Conservation (phyloP, 1,140 invertebrate species). For the Rhagoletis pomonella region DNA sequence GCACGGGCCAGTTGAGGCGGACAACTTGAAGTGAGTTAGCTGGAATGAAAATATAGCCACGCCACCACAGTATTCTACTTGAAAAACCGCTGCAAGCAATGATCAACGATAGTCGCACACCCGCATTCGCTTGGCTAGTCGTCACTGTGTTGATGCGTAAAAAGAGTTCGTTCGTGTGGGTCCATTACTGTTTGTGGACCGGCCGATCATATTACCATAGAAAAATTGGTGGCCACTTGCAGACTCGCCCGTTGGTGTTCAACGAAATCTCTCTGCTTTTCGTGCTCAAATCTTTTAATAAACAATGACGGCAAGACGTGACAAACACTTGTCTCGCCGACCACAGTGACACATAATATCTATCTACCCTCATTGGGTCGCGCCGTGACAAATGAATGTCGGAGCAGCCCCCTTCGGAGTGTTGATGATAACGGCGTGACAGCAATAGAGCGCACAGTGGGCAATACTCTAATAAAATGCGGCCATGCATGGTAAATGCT, state of each 20-base stretch:
- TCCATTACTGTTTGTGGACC: background rate
- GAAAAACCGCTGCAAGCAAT: background rate
- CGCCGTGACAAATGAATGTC: slow-evolving; percentile 33
- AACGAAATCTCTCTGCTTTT: background rate
- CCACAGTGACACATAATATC: slow-evolving; percentile 15
- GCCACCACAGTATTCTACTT: slow-evolving; percentile 9
- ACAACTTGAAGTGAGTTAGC: slow-evolving; percentile 8
- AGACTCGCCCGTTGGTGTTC: background rate
- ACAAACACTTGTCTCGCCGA: slow-evolving; percentile 44
- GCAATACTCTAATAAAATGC: background rate
- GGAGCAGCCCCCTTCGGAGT: background rate
- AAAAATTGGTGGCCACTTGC: slow-evolving; percentile 10
- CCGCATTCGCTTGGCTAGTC: background rate
- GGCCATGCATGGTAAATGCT: no score
- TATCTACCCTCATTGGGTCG: background rate
- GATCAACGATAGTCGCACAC: background rate
- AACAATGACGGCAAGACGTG: slow-evolving; percentile 22
- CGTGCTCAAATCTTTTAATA: slow-evolving; percentile 20
- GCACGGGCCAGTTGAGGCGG: slow-evolving; percentile 39
- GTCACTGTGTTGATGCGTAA: background rate
- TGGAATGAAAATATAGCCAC: slow-evolving; percentile 44
- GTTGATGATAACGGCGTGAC: background rate
- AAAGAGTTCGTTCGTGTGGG: slow-evolving; percentile 34
- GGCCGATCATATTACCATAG: slow-evolving; percentile 26
- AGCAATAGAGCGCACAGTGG: background rate